A percentile compares a stretch with the other conserved stretches of the same genome.
phyloP scores from a whole-genome alignment of 2,113 vertebrate species.

The Rana temporaria region DNA sequence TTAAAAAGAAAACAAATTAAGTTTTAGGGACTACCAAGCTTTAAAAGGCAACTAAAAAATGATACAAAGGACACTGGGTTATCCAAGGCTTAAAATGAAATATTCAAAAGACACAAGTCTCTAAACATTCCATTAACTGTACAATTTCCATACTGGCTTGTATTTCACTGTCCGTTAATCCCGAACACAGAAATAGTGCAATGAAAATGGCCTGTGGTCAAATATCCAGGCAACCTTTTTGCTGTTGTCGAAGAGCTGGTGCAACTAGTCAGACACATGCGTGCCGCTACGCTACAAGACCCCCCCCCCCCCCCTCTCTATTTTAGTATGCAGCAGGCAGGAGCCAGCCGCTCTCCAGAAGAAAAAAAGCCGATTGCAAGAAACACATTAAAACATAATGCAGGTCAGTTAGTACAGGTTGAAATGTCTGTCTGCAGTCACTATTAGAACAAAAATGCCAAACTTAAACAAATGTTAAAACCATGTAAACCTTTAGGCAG shows the following conservation, averaged over 20 bases:
- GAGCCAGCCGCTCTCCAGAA: not conserved
- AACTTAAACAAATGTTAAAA: slow-evolving; percentile 58
- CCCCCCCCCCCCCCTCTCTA: too few relatives aligned
- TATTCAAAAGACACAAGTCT: not conserved
- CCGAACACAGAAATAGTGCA: not conserved
- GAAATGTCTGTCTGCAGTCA: slow-evolving; percentile 42
- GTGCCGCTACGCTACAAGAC: not conserved
- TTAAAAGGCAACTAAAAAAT: not conserved
- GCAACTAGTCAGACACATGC: not conserved
- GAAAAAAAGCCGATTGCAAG: not conserved
- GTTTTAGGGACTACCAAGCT: too few relatives aligned
- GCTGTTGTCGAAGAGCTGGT: not conserved
- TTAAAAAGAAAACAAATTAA: too few relatives aligned
- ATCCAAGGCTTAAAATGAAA: slow-evolving; percentile 8
- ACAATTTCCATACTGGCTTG: not conserved
- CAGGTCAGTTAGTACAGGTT: not conserved
- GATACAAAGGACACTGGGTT: slow-evolving; percentile 15
- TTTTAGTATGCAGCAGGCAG: too few relatives aligned
- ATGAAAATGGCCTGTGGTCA: not conserved
- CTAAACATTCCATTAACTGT: slow-evolving; percentile 11
- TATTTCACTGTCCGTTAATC: not conserved
- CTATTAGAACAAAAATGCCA: slow-evolving; percentile 51
- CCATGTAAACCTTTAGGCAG: slow-evolving; percentile 40
- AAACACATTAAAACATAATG: not conserved
- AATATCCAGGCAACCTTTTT: too few relatives aligned